These are phyloP conservation scores for Anas bernieri DNA, from an alignment of 2,797 vertebrate species.

Conservation along the genomic window DNA sequence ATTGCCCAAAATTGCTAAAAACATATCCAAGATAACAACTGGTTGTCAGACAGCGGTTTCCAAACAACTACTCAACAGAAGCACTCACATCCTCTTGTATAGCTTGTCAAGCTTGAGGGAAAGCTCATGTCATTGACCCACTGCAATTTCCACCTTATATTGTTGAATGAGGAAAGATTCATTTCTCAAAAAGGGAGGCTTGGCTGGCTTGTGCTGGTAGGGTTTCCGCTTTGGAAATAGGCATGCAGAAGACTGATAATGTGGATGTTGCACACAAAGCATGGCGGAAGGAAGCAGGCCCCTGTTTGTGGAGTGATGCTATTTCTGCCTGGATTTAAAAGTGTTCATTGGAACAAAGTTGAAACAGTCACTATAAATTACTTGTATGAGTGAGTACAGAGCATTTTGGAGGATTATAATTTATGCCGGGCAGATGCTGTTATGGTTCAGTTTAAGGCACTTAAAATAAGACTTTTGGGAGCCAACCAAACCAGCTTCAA, in stretches of 20 bases:
- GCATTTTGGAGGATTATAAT: conserved; percentile 51
- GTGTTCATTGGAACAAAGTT: not conserved
- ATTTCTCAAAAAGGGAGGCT: not conserved
- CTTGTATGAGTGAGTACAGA: conserved; percentile 11
- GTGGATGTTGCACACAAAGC: not conserved
- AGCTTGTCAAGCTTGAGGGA: conserved; percentile 44
- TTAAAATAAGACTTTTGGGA: conserved; percentile 63
- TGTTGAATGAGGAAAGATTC: not conserved
- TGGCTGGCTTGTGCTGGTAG: not conserved
- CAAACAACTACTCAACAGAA: conserved; percentile 62
- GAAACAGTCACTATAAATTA: conserved; percentile 51
- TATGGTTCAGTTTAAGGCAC: conserved; percentile 23
- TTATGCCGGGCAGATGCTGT: conserved; percentile 43
- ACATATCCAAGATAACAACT: conserved; percentile 58
- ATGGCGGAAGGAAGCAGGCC: conserved; percentile 34
- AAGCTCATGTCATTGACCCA: conserved; percentile 15
- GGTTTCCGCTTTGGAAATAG: not conserved
- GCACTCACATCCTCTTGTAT: conserved; percentile 63
- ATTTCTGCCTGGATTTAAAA: conserved; percentile 42
- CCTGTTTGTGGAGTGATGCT: not conserved
- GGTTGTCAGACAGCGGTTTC: conserved; percentile 62
- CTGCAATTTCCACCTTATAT: conserved; percentile 56
- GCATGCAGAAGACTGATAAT: not conserved
- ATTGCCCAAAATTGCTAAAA: conserved; percentile 62
- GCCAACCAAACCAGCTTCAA: conserved; percentile 46